These are phyloP conservation scores for Stomatorhinus ivindoensis DNA, from an alignment of 2,113 vertebrate species.

Conservation along the genomic window DNA sequence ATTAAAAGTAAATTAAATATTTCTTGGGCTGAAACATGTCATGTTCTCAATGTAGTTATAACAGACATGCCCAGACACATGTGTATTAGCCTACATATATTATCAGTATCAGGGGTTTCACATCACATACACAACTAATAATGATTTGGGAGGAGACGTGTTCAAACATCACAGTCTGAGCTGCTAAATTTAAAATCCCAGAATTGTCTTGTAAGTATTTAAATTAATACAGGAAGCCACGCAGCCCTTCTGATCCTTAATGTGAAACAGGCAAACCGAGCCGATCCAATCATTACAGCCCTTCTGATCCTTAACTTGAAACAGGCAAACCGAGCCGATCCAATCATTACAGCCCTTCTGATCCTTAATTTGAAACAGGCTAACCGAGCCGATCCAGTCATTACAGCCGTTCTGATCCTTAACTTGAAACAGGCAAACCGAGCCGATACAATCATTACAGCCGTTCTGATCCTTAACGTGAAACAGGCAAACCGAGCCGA, in stretches of 20 bases:
- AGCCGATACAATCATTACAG: not conserved
- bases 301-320: not conserved
- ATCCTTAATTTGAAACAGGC: not conserved
- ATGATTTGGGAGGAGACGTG: not conserved
- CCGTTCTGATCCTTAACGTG: too few relatives aligned
- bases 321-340: not conserved
- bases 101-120: not conserved
- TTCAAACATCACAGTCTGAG: not conserved
- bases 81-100: not conserved
- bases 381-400: not conserved
- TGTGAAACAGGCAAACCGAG: not conserved
- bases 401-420: not conserved
- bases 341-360: not conserved
- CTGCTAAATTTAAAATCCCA: not conserved
- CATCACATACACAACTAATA: not conserved
- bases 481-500: too few relatives aligned
- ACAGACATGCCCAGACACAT: not conserved
- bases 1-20: not conserved
- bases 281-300: not conserved
- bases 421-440: not conserved
- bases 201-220: not conserved
- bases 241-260: not conserved
- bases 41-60: not conserved
- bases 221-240: not conserved
- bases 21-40: not conserved